Conservation (phyloP, 2,888 invertebrate genomes). For the Megastigmus dorsalis region DNA sequence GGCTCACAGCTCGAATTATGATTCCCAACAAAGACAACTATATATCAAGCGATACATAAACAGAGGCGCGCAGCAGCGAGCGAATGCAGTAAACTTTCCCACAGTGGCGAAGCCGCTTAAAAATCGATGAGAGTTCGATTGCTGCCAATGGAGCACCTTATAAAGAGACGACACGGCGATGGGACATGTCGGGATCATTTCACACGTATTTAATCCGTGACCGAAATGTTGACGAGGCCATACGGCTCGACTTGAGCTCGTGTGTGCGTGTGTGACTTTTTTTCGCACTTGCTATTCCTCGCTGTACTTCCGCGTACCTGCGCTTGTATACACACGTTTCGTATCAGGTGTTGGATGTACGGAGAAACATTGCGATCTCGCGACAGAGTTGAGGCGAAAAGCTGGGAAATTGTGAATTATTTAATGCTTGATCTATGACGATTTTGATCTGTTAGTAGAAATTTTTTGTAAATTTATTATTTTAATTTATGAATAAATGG, state of each 20-base stretch:
- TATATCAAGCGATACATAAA: conserved; percentile 2
- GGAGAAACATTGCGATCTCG: not conserved
- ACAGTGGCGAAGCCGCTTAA: conserved; percentile 42
- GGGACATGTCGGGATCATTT: conserved; percentile 60
- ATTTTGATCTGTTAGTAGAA: no score
- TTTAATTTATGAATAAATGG: no score
- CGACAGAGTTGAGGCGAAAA: no score
- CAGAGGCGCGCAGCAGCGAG: no score
- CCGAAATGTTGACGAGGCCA: conserved; percentile 59
- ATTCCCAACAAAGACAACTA: conserved; percentile 13
- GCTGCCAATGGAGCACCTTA: conserved; percentile 55
- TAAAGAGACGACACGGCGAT: conserved; percentile 39
- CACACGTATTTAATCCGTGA: conserved; percentile 72
- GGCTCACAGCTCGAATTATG: not conserved
- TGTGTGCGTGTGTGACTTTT: not conserved
- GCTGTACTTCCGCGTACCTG: conserved; percentile 72
- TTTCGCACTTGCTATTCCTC: conserved; percentile 67
- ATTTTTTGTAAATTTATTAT: no score
- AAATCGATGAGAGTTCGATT: conserved; percentile 44
- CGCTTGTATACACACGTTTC: not conserved
- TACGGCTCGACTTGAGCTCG: not conserved
- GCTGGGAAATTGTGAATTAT: no score
- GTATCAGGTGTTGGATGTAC: not conserved
- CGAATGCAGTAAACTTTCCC: conserved; percentile 41
- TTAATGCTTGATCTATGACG: no score